Base-by-base conservation (phyloP, 30 jellyfish, hydroid and myxozoan species). In the Sanderia malayensis region DNA sequence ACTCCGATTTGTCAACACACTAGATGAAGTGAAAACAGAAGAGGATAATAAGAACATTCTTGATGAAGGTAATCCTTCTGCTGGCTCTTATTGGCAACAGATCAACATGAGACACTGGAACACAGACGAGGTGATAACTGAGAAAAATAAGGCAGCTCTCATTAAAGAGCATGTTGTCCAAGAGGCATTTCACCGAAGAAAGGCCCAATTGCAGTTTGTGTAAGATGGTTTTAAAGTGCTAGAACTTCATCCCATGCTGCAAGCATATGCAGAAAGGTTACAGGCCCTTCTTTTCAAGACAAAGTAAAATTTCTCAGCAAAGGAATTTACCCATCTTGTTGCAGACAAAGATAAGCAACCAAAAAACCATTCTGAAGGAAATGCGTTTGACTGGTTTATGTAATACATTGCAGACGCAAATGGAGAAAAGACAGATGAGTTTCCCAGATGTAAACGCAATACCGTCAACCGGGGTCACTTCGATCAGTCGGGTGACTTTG, bases 31-130 rank as follows among this genome's bases (percentile, higher is more conserved):
- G 23, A 2, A 65, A 26, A 65, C 77, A n/a, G 61, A 65, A 11
- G 32, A 37, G 41, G 62, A 65, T 32, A 22, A 18, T 7, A 37
- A 65, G 33, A 37, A 32, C 30, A 32, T 65, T 18, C 33, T 65
- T 65, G 77, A 65, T 30, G 77, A 65, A 9, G 10, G 34, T 34
- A 32, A 18, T 31, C 31, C 60, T 18, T 65, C 62, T 37, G 73
- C 73, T 11, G 61, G 19, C 33, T 31, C 77, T 20, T 65, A 65
- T 37, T 65, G 77, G 77, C 77, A 65, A 26, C 62, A 65, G 62
- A 65, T 65, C 77, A 65, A 65, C 61, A 65, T 37, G 34, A 65
- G 77, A 31, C 31, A 65, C 37, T 65, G 77, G 77, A 31, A 18
- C 21, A 65, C 61, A 65, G 37, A 17, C 33, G 77, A 65, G 61